These are phyloP conservation scores for Neodiprion pinetum DNA, from an alignment of 1,140 invertebrate genomes.

Conservation along the genomic window DNA sequence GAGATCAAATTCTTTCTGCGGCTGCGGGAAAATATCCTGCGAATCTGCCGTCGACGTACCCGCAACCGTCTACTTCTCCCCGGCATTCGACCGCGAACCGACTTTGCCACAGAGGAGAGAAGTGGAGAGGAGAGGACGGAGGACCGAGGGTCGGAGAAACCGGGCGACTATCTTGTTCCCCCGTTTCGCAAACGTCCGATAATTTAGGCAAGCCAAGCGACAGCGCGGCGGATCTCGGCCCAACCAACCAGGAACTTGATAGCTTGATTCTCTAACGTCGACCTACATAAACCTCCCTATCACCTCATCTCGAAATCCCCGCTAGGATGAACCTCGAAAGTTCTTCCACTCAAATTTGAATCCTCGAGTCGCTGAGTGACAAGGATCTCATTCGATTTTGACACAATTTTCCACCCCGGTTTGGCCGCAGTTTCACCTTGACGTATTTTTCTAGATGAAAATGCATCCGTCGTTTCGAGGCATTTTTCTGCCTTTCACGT, in stretches of 20 bases:
- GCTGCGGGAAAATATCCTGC: not conserved
- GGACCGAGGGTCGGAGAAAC: conserved; percentile 24
- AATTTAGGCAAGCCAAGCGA: conserved; percentile 36
- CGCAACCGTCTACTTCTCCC: not conserved
- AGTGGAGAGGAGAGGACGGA: conserved; percentile 25
- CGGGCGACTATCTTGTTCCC: conserved; percentile 38
- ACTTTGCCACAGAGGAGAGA: conserved; percentile 20
- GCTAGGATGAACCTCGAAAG: conserved; percentile 20
- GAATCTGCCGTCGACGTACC: not conserved
- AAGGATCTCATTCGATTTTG: not conserved
- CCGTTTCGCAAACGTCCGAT: conserved; percentile 32
- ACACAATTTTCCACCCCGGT: no score
- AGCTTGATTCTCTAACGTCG: conserved; percentile 30
- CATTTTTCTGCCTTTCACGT: no score
- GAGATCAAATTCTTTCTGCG: not conserved
- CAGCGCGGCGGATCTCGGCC: conserved; percentile 26
- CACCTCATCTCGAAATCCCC: conserved; percentile 29
- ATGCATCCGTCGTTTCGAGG: no score
- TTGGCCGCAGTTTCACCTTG: no score
- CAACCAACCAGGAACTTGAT: conserved; percentile 40
- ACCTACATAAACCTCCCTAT: conserved; percentile 31
- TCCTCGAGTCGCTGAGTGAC: not conserved
- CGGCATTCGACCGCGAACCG: not conserved
- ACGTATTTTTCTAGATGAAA: no score
- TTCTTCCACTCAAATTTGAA: not conserved